Evolutionary conservation across 2,888 invertebrate species (phyloP), one percentile per base, ranked within the genome.

Genomic region (Dolichopus griseipennis): DNA sequence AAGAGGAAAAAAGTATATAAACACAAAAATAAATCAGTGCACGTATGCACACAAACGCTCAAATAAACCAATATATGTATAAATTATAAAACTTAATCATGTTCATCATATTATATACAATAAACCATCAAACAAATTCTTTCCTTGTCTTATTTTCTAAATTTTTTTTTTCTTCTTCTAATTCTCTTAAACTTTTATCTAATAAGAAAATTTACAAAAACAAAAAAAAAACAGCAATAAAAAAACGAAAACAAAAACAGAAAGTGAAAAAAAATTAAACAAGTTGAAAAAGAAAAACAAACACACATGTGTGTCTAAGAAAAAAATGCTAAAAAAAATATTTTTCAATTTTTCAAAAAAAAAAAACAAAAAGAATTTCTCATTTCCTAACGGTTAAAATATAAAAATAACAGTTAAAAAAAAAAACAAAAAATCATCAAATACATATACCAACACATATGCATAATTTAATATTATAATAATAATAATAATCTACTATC

Each of bases 401-500:
- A 52, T 52, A 2, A n/a, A 12, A 15, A 41, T 12, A 15, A 9
- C 9, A 9, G 15, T 9, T n/a, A n/a, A n/a, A n/a, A n/a, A n/a
- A n/a, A n/a, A n/a, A n/a, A n/a, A 9, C 18, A 52, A 15, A n/a
- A n/a, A n/a, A n/a, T n/a, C 52, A 52, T 52, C 52, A 52, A 52
- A 52, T 52, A 52, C 52, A 52, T 41, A 41, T 41, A 41, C 52
- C 2, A 12, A 52, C 52, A 52, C 52, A 52, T 52, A 52, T 18
- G 52, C 15, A 18, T 52, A 18, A 52, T 27, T 27, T 41, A 9
- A 41, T 41, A 41, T 52, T 18, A 52, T 52, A 52, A 18, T 52
- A 52, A 52, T 52, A 52, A 52, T 52, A 52, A 52, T 52, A 52
- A 52, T 52, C 52, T 52, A 18, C 52, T 52, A 52, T 52, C 52